These are phyloP conservation scores for Steatornis caripensis DNA, from an alignment of 2,113 vertebrate species.

Conservation along the genomic window DNA sequence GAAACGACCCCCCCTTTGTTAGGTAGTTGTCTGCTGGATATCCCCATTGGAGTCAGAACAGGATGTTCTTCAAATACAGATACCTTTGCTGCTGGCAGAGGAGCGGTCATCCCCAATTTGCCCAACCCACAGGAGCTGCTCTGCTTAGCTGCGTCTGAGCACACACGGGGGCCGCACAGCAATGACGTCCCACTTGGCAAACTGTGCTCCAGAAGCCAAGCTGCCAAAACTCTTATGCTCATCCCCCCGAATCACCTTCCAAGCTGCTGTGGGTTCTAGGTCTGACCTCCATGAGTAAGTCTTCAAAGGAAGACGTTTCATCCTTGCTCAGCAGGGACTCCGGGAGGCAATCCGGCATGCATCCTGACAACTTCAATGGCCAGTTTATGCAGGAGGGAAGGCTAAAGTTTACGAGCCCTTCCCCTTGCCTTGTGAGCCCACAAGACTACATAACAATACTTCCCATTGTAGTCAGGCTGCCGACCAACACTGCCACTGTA, in stretches of 20 bases:
- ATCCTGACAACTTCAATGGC: neutral
- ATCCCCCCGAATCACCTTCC: neutral
- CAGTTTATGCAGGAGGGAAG: neutral
- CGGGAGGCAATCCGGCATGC: neutral
- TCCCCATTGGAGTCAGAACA: neutral
- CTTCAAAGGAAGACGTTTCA: neutral
- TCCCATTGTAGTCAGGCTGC: neutral
- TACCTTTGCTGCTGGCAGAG: neutral
- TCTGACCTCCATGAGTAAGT: neutral
- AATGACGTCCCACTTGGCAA: neutral
- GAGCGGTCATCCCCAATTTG: neutral
- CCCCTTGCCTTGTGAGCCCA: neutral
- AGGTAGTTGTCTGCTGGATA: constrained; percentile 4
- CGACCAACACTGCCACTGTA: neutral
- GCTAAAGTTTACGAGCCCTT: neutral
- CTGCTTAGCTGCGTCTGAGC: neutral
- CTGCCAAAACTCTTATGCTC: neutral
- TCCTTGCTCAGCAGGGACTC: neutral
- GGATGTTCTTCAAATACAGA: neutral
- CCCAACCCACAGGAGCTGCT: neutral
- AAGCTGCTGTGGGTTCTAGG: neutral
- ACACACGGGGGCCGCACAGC: rapidly evolving
- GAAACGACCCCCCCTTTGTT: neutral
- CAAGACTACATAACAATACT: neutral
- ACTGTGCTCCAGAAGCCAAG: neutral